These are phyloP conservation scores for Lepidocyrtoides sp. DNA, from an alignment of 2,888 invertebrate species.

Conservation along the genomic window DNA sequence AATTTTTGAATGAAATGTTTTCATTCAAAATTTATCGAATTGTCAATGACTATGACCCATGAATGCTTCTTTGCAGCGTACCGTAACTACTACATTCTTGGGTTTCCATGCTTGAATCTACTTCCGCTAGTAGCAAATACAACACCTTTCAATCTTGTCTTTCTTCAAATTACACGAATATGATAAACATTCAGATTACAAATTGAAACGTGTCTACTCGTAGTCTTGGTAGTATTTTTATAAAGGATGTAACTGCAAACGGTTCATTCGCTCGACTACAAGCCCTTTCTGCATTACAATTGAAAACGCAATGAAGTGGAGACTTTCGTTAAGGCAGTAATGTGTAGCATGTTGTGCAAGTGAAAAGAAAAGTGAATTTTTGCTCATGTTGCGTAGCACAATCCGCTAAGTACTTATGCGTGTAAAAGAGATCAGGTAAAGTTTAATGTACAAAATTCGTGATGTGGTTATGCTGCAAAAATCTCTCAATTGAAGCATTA, in stretches of 20 bases:
- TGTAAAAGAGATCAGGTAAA: slow-evolving; percentile 3
- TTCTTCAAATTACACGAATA: too few species aligned
- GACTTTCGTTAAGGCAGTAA: background rate
- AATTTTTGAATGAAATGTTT: too few species aligned
- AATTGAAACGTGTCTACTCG: background rate
- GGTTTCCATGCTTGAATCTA: too few species aligned
- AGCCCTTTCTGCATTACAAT: background rate
- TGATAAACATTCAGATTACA: too few species aligned
- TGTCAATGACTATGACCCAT: too few species aligned
- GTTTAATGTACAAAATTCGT: slow-evolving; percentile 44
- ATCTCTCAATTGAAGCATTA: slow-evolving; percentile 10
- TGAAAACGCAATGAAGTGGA: background rate
- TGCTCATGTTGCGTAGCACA: background rate
- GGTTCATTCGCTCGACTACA: background rate
- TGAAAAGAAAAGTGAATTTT: slow-evolving; percentile 78
- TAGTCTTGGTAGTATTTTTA: background rate
- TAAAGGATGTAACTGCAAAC: too few species aligned
- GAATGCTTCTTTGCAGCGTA: too few species aligned
- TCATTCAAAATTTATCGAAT: too few species aligned
- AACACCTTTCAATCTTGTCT: too few species aligned
- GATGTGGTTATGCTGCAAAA: slow-evolving; percentile 50
- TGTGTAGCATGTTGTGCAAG: slow-evolving; percentile 19
- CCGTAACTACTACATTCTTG: too few species aligned
- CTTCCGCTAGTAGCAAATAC: too few species aligned
- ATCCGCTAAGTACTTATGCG: background rate